Evolutionary conservation across 2,113 vertebrate species (phyloP), one percentile per base, ranked within the genome.

Genomic region (Oreochromis aureus): DNA sequence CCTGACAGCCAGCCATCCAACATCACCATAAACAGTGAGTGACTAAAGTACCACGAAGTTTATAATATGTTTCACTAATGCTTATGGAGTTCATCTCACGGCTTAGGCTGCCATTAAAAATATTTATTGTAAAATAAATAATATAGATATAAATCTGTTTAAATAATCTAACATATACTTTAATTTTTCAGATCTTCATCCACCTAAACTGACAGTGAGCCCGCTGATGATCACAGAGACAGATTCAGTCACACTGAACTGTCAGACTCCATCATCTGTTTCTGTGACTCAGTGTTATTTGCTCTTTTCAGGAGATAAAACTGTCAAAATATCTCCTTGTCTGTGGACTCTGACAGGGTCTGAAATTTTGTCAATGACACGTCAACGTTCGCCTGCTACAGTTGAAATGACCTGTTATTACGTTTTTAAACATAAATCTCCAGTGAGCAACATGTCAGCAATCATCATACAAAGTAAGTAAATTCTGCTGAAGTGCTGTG

Each of bases 311-410:
- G 46, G 22, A 0, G 0, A 7, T 63, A 0, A 3, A 66, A 1
- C 0, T 19, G 3, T 1, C 10, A 46, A 0, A 51, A 0, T 0
- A 0, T 0, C 16, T 15, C 0, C 69, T 12, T 91, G 91, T 84
- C 5, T 30, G 16, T 0, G 4, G 2, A 84, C 4, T 7, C 12
- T 87, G 1, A 89, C 66, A 78, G 87, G 71, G 61, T 34, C 27
- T 53, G 82, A 89, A 3, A 66, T 93, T 18, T 46, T 91, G 53
- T 12, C 2, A 5, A 7, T 66, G 2, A 1, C 44, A 30, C 2
- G 16, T 18, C 32, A 55, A 0, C 2, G 3, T n/a, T 46, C 63
- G 81, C 85, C 86, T 61, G 81, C 79, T 58, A 48, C n/a, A 15
- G 66, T 91, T 30, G 6, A 85, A 46, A 30, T 91, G 10, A 73